phyloP scores from a whole-genome alignment of 2,797 vertebrate genomes.

The Holocentrus rufus region DNA sequence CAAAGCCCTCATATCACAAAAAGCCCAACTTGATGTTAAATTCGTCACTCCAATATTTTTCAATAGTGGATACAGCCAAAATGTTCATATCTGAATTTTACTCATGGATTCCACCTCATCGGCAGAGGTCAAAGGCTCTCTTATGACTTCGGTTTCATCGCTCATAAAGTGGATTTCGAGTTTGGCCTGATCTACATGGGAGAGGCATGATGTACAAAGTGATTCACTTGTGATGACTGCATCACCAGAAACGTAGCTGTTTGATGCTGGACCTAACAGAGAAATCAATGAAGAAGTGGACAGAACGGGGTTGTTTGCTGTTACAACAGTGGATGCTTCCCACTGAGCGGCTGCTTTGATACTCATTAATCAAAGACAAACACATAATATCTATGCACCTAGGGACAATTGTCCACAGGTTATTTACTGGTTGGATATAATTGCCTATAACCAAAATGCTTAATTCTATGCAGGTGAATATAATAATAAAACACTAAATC shows the following conservation, averaged over 20 bases:
- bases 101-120: background rate
- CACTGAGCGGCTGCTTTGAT: background rate
- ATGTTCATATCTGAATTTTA: background rate
- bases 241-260: conserved; percentile 47
- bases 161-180: background rate
- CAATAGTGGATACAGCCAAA: too few relatives aligned
- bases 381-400: conserved; percentile 36
- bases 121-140: conserved; percentile 8
- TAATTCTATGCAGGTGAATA: conserved; percentile 2
- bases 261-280: conserved; percentile 39
- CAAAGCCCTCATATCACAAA: too few relatives aligned
- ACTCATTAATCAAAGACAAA: conserved; percentile 55
- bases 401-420: conserved; percentile 14
- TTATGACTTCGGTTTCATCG: background rate
- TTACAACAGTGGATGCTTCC: conserved; percentile 27
- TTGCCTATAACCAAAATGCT: conserved; percentile 7
- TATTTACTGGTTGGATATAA: conserved; percentile 4
- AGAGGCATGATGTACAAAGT: conserved; percentile 27
- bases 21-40: too few relatives aligned
- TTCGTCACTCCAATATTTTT: too few relatives aligned
- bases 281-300: conserved; percentile 63
- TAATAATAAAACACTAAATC: too few relatives aligned
- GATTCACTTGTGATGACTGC: conserved; percentile 50
- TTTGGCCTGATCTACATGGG: background rate
- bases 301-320: conserved; percentile 51